Base-by-base conservation (phyloP, 2,888 invertebrate genomes). In the Rapana venosa region DNA sequence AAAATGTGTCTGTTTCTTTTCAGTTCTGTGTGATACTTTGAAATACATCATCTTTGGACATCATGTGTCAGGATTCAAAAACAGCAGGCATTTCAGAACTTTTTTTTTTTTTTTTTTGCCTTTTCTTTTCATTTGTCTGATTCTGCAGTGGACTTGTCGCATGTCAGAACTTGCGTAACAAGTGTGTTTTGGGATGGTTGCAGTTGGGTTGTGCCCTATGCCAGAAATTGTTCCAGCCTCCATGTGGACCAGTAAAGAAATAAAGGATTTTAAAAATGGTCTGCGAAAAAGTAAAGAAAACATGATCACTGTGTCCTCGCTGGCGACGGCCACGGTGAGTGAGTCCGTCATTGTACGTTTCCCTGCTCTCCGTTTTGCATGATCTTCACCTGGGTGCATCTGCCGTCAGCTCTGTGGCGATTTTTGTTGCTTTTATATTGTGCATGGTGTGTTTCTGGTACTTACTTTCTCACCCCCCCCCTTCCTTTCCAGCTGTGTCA, bases 161-260 rank as follows among this genome's bases (percentile, higher is more conserved):
- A n/a, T 74, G 20, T 74, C 11, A 26, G n/a, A 74, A n/a, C n/a
- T 74, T 74, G 74, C n/a, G 74, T 74, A n/a, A 74, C n/a, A 74
- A 22, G 26, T n/a, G n/a, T 79, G 32, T 61, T 81, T 26, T 87
- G 88, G 87, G 47, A 70, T 77, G 36, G 66, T 90, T 90, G 17
- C 90, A 91, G 91, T 88, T 30, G 87, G 90, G 77, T 47, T 89
- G 47, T 90, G 95, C 95, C 94, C 96, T 20, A 95, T 97, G 87
- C 91, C 92, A 30, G 91, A 93, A 87, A 90, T 94, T 85, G 95
- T 96, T 66, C 96, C 97, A 5, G 98, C 99, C 0, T 98, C 98
- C 91, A 98, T 99, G 98, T 99, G 99, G 99, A 99, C 99, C 0
- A 97, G 98, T 66, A 97, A 97, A 94, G 98, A 98, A 92, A 97